Evolutionary conservation across 1,140 invertebrate genomes (phyloP).

Genomic region (Pseudomyrmex sp.): DNA sequence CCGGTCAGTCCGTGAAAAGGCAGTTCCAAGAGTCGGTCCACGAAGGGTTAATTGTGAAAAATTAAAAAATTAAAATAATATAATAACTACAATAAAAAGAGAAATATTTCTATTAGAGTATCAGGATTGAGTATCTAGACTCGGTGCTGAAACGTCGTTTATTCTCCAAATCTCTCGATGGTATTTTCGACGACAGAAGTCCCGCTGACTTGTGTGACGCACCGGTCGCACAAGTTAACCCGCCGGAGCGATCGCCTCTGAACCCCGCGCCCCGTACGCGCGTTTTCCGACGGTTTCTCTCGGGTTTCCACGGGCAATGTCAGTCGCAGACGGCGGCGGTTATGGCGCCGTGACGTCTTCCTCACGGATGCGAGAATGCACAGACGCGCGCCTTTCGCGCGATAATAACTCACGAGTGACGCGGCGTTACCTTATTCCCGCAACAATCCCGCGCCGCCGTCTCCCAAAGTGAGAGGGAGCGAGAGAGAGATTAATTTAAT

Average conservation of each 20-base stretch:
- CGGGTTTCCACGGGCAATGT: conserved; percentile 70
- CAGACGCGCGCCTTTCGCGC: conserved; percentile 60
- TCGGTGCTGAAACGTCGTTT: too few species aligned
- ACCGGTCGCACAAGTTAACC: conserved; percentile 41
- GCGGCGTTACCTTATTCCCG: conserved; percentile 70
- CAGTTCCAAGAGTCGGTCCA: too few species aligned
- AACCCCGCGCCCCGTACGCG: conserved; percentile 65
- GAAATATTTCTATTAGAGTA: too few species aligned
- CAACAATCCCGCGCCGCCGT: conserved; percentile 66
- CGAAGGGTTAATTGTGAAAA: too few species aligned
- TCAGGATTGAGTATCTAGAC: too few species aligned
- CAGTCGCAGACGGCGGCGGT: conserved; percentile 70
- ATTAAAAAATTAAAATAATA: too few species aligned
- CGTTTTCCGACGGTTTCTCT: conserved; percentile 61
- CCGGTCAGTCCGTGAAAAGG: too few species aligned
- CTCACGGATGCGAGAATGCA: conserved; percentile 64
- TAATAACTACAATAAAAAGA: too few species aligned
- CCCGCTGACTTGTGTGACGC: not conserved
- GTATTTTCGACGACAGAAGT: not conserved
- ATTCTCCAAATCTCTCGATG: too few species aligned
- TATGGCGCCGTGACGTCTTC: conserved; percentile 68
- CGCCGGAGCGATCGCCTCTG: conserved; percentile 64
- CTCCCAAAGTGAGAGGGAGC: too few species aligned
- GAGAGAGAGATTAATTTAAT: conserved; percentile 72
- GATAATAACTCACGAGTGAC: conserved; percentile 72